These are phyloP conservation scores for Xenops minutus DNA, from an alignment of 2,797 vertebrate species.

Conservation along the genomic window DNA sequence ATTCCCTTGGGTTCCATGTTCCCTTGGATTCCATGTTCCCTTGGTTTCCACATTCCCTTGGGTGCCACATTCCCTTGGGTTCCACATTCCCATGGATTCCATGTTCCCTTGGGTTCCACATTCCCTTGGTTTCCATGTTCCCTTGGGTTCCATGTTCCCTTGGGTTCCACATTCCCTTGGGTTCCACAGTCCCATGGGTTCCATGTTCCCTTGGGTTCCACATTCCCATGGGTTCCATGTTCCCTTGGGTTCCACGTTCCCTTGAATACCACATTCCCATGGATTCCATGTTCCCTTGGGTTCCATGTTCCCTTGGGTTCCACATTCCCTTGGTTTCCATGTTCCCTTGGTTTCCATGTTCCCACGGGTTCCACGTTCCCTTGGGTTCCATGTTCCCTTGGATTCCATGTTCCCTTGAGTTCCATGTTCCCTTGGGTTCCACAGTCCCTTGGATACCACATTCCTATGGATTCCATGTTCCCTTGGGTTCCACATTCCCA, in stretches of 20 bases:
- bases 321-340: rapidly evolving
- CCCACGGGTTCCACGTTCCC: too few species aligned
- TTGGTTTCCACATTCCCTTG: too few species aligned
- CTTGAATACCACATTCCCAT: not conserved
- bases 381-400: not conserved
- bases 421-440: rapidly evolving
- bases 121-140: too few species aligned
- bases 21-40: not conserved
- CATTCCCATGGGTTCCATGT: rapidly evolving
- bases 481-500: rapidly evolving
- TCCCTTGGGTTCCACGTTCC: rapidly evolving
- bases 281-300: rapidly evolving
- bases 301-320: rapidly evolving
- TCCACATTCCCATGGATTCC: rapidly evolving
- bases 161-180: too few species aligned
- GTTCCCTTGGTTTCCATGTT: not conserved
- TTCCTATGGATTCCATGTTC: not conserved
- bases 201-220: not conserved
- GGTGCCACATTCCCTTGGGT: too few species aligned
- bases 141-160: too few species aligned
- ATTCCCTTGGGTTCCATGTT: rapidly evolving
- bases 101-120: too few species aligned
- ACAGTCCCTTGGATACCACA: not conserved
- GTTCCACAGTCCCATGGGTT: not conserved
- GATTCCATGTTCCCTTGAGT: rapidly evolving